Base-by-base conservation (phyloP, 2,797 vertebrate species). In the Myotis pilosus region DNA sequence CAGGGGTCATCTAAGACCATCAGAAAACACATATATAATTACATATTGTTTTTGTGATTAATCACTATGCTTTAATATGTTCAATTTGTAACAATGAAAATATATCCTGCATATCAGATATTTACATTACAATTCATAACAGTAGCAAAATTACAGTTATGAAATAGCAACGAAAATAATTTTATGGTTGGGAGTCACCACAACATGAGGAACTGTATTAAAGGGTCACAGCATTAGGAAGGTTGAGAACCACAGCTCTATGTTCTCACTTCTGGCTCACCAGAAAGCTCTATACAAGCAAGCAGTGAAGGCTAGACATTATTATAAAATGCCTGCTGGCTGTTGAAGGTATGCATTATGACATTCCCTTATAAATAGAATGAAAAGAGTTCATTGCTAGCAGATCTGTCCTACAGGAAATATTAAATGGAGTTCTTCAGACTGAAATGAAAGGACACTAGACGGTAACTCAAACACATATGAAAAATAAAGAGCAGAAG, bases 391-490 rank as follows among this genome's bases (percentile, higher is more conserved):
- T 60, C 51, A 75, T 44, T 84, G 13, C 44, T 69, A 91, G 51
- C 3, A 82, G 12, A 64, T 38, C 16, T 28, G 13, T 51, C 36
- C 22, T 62, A 1, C 5, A 74, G 38, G 15, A 69, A 95, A 95
- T 36, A 74, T 12, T 85, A 89, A 55, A 87, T 16, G 22, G 22
- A 94, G 19, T 74, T 68, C 92, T 85, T 55, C 51, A 57, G 38
- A 72, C 9, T 30, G 44, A 95, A 91, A 81, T 89, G 51, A 92
- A 96, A 89, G n/a, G 25, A 76, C 17, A 30, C 10, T 47, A 86
- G 72, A 92, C 0, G 47, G 22, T 71, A 80, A 71, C 55, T 89
- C 41, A 91, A 91, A 91, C 47, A 33, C 36, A 72, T 30, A 57
- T 15, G 47, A 66, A 90, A 92, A 38, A 84, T 68, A 49, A 75